A percentile compares a stretch with the other conserved stretches of the same genome.
Evolutionary conservation across 2,113 vertebrate species (phyloP).

Genomic region (Ceuthmochares aereus): DNA sequence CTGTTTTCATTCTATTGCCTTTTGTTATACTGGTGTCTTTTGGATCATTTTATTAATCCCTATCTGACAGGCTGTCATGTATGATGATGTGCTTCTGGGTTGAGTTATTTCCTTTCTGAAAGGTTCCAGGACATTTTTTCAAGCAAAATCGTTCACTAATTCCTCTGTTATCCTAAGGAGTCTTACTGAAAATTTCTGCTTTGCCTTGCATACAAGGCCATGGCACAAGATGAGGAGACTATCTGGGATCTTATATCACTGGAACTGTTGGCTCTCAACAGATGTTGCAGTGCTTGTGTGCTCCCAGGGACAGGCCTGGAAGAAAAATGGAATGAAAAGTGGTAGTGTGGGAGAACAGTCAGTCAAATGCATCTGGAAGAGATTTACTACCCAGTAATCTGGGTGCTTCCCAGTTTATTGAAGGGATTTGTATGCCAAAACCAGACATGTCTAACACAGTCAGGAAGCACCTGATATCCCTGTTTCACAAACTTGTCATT

Average conservation of each 20-base stretch:
- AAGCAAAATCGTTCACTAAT: neutral
- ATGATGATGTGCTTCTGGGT: neutral
- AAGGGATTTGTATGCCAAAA: neutral
- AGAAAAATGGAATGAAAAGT: neutral
- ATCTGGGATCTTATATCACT: accelerated
- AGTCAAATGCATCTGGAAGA: neutral
- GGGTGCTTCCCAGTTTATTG: neutral
- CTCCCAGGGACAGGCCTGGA: neutral
- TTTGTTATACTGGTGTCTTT: neutral
- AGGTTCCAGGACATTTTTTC: neutral
- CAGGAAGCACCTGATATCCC: neutral
- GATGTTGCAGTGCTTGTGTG: neutral
- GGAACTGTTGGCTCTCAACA: neutral
- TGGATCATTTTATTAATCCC: neutral
- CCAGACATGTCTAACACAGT: neutral
- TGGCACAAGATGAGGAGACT: neutral
- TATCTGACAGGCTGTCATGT: neutral
- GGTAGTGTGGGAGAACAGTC: neutral
- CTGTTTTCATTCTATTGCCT: neutral
- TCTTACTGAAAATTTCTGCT: neutral
- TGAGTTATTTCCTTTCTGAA: neutral
- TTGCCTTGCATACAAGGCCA: neutral
- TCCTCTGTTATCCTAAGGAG: neutral
- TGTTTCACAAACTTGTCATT: neutral
- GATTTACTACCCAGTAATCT: neutral